Percentiles rank a stretch among this genome's conserved stretches.
These are phyloP conservation scores for Cnemophilus loriae DNA, from an alignment of 2,113 vertebrate species.

Conservation along the genomic window DNA sequence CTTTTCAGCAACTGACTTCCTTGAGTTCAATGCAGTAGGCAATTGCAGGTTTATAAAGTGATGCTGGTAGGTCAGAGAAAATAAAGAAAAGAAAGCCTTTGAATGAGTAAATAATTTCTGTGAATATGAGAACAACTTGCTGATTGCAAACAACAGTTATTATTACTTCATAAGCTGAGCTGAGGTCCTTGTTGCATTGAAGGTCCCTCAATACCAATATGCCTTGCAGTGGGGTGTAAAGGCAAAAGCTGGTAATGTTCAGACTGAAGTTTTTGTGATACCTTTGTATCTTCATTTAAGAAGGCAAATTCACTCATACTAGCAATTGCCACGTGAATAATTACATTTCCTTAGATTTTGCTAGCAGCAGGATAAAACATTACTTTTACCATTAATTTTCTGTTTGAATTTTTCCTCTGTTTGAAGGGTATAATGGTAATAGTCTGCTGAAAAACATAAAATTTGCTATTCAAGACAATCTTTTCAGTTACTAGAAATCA, in stretches of 20 bases:
- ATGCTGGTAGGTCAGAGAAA: neutral
- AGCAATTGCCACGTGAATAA: neutral
- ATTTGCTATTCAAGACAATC: neutral
- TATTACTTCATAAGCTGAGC: neutral
- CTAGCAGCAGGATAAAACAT: neutral
- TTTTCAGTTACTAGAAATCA: neutral
- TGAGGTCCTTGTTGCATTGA: neutral
- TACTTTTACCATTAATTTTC: neutral
- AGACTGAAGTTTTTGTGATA: neutral
- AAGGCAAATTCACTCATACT: neutral
- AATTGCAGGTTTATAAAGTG: neutral
- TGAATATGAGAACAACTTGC: neutral
- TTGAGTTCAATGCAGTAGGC: neutral
- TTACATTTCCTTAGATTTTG: neutral
- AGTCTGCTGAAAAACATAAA: neutral
- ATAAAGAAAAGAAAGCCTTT: neutral
- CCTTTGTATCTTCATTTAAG: neutral
- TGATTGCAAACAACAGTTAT: neutral
- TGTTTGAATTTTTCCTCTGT: neutral
- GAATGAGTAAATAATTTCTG: neutral
- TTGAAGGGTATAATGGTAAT: neutral
- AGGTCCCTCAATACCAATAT: neutral
- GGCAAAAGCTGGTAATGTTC: neutral
- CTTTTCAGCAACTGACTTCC: conserved; percentile 4
- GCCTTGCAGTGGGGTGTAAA: neutral